Base-by-base conservation (phyloP, 2,888 invertebrate genomes). In the Allygus modestus region DNA sequence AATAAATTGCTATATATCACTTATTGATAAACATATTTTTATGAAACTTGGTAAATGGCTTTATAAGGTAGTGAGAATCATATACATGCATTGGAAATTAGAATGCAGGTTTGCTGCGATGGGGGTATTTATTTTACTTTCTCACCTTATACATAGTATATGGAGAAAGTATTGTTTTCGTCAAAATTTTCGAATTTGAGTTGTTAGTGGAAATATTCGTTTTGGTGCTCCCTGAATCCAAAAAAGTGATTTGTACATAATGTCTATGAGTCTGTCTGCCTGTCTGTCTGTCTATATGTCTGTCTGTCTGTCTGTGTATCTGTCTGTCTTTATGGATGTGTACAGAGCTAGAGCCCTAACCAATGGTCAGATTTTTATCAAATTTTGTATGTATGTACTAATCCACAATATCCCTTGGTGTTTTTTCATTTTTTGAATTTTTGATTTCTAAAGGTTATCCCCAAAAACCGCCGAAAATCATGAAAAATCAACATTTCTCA, bases 271-370 rank as follows among this genome's bases (percentile, higher is more conserved):
- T 61, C 15, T 61, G 23, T 61, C 11, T 61, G 61, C 20, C 11
- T 61, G 61, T 61, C 11, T 61, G 61, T 61, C 2, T 61, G 61
- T 61, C 11, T 61, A 23, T 61, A 23, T 61, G 61, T 61, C 11
- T 61, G 61, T 61, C 11, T 61, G 61, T 61, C 11, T 61, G 61
- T 61, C 11, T 61, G 61, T 61, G 61, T 61, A 23, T 61, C 11
- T 61, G 61, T 61, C 11, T 61, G 61, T 61, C 11, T 61, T 7
- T 61, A 2, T 61, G 61, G 23, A 28, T 61, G 61, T 61, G 26
- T 23, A 28, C 46, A 46, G 17, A 17, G 46, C 46, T 17, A 46
- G 15, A 37, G 46, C 4, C 46, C 2, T 9, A 4, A 12, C 46
- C 46, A 17, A 2, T 46, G 46, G 46, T 12, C 46, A 4, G 7